phyloP scores from a whole-genome alignment of 2,888 invertebrate genomes.

The Leucophenga montana region DNA sequence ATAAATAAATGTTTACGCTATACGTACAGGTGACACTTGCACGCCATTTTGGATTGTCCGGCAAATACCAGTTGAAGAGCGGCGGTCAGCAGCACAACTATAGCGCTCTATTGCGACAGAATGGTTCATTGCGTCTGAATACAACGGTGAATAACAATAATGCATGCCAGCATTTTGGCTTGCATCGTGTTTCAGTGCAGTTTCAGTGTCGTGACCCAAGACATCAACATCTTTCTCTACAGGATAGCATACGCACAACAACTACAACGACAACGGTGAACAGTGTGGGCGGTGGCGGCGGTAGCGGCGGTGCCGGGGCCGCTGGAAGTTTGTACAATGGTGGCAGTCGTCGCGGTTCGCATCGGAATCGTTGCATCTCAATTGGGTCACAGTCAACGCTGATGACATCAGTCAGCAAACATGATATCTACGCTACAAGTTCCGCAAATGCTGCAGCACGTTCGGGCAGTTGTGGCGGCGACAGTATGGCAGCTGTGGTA shows the following conservation, averaged over 20 bases:
- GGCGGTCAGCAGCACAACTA: conserved; percentile 66
- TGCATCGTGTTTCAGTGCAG: conserved; percentile 56
- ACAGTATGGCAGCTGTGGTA: not conserved
- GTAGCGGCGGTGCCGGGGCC: conserved; percentile 41
- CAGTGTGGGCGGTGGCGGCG: conserved; percentile 40
- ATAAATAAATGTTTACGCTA: not conserved
- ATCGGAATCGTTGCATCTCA: conserved; percentile 67
- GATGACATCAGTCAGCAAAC: conserved; percentile 63
- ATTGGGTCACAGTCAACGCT: conserved; percentile 67
- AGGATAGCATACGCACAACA: conserved; percentile 71
- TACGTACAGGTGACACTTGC: conserved; percentile 67
- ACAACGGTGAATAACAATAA: conserved; percentile 69
- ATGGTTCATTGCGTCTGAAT: conserved; percentile 71
- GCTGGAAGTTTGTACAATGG: conserved; percentile 25
- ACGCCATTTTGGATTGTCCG: conserved; percentile 68
- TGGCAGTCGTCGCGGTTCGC: conserved; percentile 48
- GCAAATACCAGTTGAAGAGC: conserved; percentile 63
- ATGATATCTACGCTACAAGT: conserved; percentile 58
- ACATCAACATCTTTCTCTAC: conserved; percentile 60
- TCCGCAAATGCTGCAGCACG: conserved; percentile 17
- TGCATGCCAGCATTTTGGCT: conserved; percentile 63
- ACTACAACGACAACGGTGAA: conserved; percentile 64
- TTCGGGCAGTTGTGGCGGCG: not conserved
- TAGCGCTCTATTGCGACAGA: conserved; percentile 69
- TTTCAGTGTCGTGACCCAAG: conserved; percentile 63